These are phyloP conservation scores for Catharus fuscescens DNA, from an alignment of 2,113 vertebrate genomes.

Conservation along the genomic window DNA sequence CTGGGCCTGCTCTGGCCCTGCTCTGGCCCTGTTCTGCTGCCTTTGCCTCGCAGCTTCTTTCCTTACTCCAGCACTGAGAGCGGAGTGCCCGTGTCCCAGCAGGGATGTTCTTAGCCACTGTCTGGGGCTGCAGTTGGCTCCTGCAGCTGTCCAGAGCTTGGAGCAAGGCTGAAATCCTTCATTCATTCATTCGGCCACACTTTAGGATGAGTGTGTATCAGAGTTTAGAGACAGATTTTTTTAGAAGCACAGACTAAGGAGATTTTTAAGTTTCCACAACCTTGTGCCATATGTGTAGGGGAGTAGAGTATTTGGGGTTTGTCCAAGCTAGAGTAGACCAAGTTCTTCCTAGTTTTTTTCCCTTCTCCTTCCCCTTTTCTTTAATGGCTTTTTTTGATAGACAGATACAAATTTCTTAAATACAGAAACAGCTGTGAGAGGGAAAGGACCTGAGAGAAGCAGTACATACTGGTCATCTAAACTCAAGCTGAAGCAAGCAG, in stretches of 20 bases:
- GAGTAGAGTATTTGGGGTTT: background rate
- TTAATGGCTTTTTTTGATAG: background rate
- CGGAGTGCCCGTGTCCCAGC: background rate
- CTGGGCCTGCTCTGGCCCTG: background rate
- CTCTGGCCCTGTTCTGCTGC: background rate
- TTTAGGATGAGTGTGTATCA: background rate
- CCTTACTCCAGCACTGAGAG: background rate
- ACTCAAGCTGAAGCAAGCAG: background rate
- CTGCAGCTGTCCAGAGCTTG: background rate
- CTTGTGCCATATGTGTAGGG: fast-evolving
- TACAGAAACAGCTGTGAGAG: background rate
- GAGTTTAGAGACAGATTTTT: background rate
- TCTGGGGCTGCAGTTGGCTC: background rate
- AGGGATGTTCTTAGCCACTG: background rate
- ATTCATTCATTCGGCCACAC: background rate
- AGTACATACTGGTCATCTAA: too few species aligned
- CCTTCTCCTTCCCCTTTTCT: background rate
- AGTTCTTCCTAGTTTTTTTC: background rate
- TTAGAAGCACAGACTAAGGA: background rate
- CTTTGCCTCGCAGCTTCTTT: background rate
- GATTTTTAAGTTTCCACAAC: fast-evolving
- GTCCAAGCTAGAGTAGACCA: background rate
- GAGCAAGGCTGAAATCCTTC: background rate
- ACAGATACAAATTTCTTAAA: background rate
- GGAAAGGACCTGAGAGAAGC: background rate